phyloP scores from a whole-genome alignment of 2,113 vertebrate genomes.

The Hystrix brachyura region DNA sequence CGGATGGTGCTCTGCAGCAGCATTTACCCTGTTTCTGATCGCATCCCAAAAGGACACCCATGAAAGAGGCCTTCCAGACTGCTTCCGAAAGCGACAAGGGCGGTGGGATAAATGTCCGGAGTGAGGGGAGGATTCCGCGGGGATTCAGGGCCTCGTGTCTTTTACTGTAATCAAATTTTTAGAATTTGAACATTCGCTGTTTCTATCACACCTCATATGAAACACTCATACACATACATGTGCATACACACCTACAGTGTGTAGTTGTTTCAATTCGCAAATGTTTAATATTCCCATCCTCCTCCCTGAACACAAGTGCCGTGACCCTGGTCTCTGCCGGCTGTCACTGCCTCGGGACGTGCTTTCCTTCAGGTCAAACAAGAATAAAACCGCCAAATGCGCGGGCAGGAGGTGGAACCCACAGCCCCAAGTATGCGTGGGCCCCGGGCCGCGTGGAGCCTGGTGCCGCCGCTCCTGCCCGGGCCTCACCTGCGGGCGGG shows the following conservation, averaged over 20 bases:
- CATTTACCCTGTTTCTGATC: not conserved
- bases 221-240: accelerated
- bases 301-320: not conserved
- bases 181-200: not conserved
- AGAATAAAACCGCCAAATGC: not conserved
- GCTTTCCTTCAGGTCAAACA: not conserved
- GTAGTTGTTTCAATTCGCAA: not conserved
- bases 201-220: not conserved
- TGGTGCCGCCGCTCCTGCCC: not conserved
- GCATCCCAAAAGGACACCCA: not conserved
- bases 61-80: not conserved
- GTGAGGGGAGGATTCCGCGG: not conserved
- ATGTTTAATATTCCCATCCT: not conserved
- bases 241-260: not conserved
- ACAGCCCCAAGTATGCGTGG: not conserved
- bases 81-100: not conserved
- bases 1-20: not conserved
- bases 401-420: not conserved
- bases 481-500: not conserved
- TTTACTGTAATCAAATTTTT: not conserved
- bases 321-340: not conserved
- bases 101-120: not conserved
- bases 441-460: not conserved
- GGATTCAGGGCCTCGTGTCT: not conserved
- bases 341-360: not conserved